phyloP scores from a whole-genome alignment of 2,113 vertebrate species.

The Poicephalus meyeri region DNA sequence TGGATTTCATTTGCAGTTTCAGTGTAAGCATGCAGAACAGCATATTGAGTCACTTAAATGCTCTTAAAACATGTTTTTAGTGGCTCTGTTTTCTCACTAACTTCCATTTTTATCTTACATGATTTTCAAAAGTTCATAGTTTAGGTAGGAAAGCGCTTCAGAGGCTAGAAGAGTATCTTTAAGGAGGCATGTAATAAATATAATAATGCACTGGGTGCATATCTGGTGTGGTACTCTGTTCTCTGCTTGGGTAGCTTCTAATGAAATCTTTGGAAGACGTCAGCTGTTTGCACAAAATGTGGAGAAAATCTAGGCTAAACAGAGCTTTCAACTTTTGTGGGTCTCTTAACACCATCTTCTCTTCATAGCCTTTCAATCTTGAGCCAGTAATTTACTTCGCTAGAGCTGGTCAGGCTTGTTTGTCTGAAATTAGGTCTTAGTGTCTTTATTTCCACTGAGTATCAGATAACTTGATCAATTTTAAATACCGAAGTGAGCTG shows the following conservation, averaged over 20 bases:
- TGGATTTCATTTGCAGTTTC: not conserved
- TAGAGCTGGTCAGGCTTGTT: not conserved
- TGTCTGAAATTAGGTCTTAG: not conserved
- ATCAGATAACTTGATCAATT: not conserved
- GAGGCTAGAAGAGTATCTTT: not conserved
- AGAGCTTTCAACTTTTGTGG: not conserved
- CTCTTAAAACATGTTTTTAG: not conserved
- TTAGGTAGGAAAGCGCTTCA: not conserved
- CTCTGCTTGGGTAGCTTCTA: not conserved
- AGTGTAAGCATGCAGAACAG: not conserved
- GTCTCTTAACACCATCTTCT: not conserved
- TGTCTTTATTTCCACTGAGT: not conserved
- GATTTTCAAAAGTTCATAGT: not conserved
- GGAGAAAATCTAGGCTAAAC: not conserved
- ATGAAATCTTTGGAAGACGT: slow-evolving; percentile 4
- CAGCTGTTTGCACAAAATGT: not conserved
- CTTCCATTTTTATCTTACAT: not conserved
- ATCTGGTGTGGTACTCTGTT: not conserved
- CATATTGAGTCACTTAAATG: not conserved
- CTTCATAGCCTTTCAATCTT: not conserved
- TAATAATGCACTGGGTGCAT: not conserved
- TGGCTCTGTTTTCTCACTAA: not conserved
- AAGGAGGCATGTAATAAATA: not conserved
- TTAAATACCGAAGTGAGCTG: not conserved
- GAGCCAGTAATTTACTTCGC: not conserved